Evolutionary conservation across 1,140 invertebrate species (phyloP), one percentile per base, ranked within the genome.

Genomic region (Nomia melanderi): DNA sequence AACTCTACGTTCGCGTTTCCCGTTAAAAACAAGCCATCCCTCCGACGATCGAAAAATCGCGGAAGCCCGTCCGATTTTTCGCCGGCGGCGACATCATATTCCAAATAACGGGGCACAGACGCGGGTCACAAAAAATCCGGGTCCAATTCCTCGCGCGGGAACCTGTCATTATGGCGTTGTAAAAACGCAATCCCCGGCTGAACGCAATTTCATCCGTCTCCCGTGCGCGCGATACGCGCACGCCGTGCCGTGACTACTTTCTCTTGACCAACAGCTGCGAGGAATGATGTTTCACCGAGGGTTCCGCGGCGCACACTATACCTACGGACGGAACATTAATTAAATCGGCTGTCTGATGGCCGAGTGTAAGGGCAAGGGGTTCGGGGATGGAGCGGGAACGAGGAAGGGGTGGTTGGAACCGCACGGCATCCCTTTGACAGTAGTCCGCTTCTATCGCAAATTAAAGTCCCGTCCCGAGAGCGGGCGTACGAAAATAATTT

Each of bases 381-480:
- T 14, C 11, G 12, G 41, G 12, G 11, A 44, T 11, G 12, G 41
- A 44, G 36, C 20, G 76, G n/a, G 23, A 6, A 33, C 11, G 25
- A 36, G 29, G 36, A 4, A 3, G 20, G 17, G 57, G 17, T 0
- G 60, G 31, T 53, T 63, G 41, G 41, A 67, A 60, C 25, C 56
- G 63, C 17, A 33, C 59, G 78, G 74, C 50, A 86, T 86, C 80
- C 82, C 86, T 87, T 87, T 86, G 84, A 86, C 53, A 75, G 54
- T 60, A 75, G 79, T 82, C 71, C 63, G 77, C 54, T 79, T 77
- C 84, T 85, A 82, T 86, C 80, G 74, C 73, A 83, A 87, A 87
- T 87, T 86, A 86, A 87, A 86, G 78, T 86, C 77, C 70, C 56
- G 60, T 78, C 20, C 65, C 77, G 67, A 20, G 39, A 41, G 47